phyloP scores from a whole-genome alignment of 2,113 vertebrate species.

The Pleuronectes platessa region DNA sequence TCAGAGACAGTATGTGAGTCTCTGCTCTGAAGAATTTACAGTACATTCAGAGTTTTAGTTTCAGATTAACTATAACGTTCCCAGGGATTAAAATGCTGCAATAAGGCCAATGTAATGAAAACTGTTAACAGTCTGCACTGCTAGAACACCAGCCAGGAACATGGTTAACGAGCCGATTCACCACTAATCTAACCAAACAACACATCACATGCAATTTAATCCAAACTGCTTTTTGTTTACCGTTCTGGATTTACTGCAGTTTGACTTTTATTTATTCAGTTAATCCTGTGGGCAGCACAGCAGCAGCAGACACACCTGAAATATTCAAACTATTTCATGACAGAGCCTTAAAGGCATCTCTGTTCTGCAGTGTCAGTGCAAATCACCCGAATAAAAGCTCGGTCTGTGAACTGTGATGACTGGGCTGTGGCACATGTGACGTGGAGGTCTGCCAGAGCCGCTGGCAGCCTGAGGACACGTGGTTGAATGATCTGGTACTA shows the following conservation, averaged over 20 bases:
- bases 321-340: background rate
- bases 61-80: background rate
- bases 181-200: background rate
- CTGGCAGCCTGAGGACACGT: background rate
- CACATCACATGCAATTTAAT: too few species aligned
- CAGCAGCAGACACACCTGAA: background rate
- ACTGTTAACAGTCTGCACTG: conserved; percentile 6
- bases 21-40: background rate
- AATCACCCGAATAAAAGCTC: background rate
- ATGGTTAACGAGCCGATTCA: background rate
- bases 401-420: conserved; percentile 12
- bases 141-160: conserved; percentile 59
- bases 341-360: background rate
- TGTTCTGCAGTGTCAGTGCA: background rate
- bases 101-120: conserved; percentile 24
- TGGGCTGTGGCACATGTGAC: background rate
- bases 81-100: conserved; percentile 20
- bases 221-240: too few species aligned
- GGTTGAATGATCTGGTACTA: background rate
- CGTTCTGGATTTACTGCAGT: too few species aligned
- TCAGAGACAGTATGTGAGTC: background rate
- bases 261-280: too few species aligned
- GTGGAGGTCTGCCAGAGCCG: conserved; percentile 1
- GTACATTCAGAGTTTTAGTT: background rate
- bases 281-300: too few species aligned